A percentile compares a stretch with the other conserved stretches of the same genome.
These are phyloP conservation scores for Adrianichthys oophorus DNA, from an alignment of 2,797 vertebrate genomes.

Conservation along the genomic window DNA sequence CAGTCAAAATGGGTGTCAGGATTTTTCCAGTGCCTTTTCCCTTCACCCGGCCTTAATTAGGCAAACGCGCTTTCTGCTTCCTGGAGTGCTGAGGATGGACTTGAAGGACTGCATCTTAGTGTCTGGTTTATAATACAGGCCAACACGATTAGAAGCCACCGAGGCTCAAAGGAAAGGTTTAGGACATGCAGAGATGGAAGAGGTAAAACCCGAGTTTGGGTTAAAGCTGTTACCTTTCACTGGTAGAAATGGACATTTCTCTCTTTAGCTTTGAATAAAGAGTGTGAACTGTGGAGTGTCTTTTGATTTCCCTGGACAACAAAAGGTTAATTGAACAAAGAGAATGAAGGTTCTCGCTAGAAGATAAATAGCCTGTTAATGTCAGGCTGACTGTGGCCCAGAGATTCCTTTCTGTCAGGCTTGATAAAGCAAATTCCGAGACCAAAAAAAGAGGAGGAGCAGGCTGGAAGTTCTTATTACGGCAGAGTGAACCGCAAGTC, in stretches of 20 bases:
- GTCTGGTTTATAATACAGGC: slow-evolving; percentile 37
- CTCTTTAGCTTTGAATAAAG: background rate
- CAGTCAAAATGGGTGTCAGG: slow-evolving; percentile 59
- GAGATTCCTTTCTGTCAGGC: slow-evolving; percentile 31
- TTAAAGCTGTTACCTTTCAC: background rate
- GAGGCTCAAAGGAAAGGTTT: slow-evolving; percentile 13
- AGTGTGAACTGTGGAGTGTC: background rate
- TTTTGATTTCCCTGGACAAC: slow-evolving; percentile 55
- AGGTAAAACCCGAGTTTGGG: no score
- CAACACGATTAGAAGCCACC: slow-evolving; percentile 17
- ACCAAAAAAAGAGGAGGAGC: slow-evolving; percentile 22
- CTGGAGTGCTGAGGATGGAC: slow-evolving; percentile 22
- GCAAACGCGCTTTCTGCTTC: slow-evolving; percentile 32
- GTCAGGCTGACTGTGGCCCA: slow-evolving; percentile 36
- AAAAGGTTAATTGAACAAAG: slow-evolving; percentile 54
- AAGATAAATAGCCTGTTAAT: slow-evolving; percentile 60
- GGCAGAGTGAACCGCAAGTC: slow-evolving; percentile 21
- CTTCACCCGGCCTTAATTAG: slow-evolving; percentile 49
- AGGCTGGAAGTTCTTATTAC: slow-evolving; percentile 18
- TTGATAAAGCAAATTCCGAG: slow-evolving; percentile 35
- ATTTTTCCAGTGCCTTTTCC: slow-evolving; percentile 57
- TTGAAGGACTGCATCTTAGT: slow-evolving; percentile 40
- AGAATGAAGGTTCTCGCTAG: slow-evolving; percentile 41
- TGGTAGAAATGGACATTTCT: background rate
- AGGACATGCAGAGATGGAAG: slow-evolving; percentile 3